phyloP scores from a whole-genome alignment of 1,140 invertebrate genomes.

The Maniola jurtina region DNA sequence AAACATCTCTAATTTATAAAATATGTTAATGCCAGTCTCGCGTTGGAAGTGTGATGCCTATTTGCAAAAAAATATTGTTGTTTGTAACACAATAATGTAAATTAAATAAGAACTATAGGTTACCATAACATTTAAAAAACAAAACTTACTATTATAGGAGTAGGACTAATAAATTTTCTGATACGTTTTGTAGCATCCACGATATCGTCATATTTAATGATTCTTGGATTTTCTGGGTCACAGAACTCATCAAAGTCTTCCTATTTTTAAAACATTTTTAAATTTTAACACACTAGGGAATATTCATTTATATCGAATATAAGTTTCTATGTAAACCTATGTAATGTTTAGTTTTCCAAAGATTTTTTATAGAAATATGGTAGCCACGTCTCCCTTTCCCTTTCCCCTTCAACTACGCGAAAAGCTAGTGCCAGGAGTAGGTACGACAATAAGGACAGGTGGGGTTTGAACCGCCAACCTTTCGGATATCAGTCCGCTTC shows the following conservation, averaged over 20 bases:
- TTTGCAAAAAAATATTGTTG: constrained; percentile 26
- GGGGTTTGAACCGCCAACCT: too few relatives aligned
- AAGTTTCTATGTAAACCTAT: too few relatives aligned
- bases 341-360: too few relatives aligned
- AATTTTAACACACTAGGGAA: too few relatives aligned
- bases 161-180: constrained; percentile 41
- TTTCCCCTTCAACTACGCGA: too few relatives aligned
- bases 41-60: constrained; percentile 51
- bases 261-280: constrained; percentile 30
- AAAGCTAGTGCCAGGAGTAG: too few relatives aligned
- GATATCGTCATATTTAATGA: constrained; percentile 51
- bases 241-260: constrained; percentile 63
- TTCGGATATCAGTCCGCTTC: too few relatives aligned
- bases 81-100: neutral
- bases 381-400: too few relatives aligned
- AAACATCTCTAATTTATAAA: constrained; percentile 58
- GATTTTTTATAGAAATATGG: too few relatives aligned
- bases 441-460: too few relatives aligned
- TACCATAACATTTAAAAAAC: neutral
- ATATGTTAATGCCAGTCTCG: constrained; percentile 52
- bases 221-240: constrained; percentile 56
- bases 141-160: constrained; percentile 51
- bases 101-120: neutral
- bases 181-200: constrained; percentile 40
- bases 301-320: too few relatives aligned